These are phyloP conservation scores for Parasteatoda lunata DNA, from an alignment of 2,888 invertebrate species.

Conservation along the genomic window DNA sequence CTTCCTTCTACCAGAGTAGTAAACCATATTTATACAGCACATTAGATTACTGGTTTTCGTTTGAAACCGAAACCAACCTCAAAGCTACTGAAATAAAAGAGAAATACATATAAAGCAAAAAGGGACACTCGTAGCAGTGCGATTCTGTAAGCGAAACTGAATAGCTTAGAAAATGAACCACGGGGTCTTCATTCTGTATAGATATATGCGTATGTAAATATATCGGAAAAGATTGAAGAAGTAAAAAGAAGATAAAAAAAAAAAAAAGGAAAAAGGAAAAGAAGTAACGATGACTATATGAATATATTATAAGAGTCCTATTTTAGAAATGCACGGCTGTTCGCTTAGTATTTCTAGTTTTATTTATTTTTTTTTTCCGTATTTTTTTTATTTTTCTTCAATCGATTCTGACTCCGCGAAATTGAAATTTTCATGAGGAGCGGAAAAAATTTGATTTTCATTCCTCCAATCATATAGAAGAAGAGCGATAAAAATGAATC, in stretches of 20 bases:
- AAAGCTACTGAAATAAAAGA: background rate
- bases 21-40: background rate
- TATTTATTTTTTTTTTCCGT: background rate
- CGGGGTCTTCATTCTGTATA: background rate
- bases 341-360: background rate
- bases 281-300: slow-evolving; percentile 32
- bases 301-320: slow-evolving; percentile 40
- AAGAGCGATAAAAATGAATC: background rate
- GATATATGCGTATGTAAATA: background rate
- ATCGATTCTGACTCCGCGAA: slow-evolving; percentile 29
- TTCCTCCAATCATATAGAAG: background rate
- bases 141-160: background rate
- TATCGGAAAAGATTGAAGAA: background rate
- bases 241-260: slow-evolving; percentile 3
- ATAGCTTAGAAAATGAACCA: background rate
- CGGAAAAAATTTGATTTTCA: background rate
- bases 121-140: background rate
- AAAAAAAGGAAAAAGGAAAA: too few species aligned
- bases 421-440: slow-evolving; percentile 56
- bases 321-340: slow-evolving; percentile 8
- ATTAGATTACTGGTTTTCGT: background rate
- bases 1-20: background rate
- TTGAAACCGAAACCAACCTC: background rate
- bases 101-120: background rate
- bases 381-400: background rate